Percentiles rank a stretch among this genome's conserved stretches.
phyloP scores from a whole-genome alignment of 2,888 invertebrate genomes.

The Smittia aterrima region DNA sequence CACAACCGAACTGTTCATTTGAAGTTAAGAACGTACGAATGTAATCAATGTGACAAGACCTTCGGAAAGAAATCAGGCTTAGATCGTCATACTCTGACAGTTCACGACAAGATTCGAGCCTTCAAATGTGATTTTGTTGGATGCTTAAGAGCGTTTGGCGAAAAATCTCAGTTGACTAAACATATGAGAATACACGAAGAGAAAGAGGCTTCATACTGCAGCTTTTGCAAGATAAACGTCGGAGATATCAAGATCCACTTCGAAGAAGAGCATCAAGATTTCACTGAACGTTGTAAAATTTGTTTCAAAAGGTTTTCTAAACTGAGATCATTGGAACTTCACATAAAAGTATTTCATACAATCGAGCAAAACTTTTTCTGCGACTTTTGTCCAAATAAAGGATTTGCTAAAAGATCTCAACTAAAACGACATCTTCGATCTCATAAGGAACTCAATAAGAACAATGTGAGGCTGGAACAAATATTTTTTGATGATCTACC shows the following conservation, averaged over 20 bases:
- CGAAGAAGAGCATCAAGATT: not conserved
- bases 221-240: too few relatives aligned
- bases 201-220: not conserved
- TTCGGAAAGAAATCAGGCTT: not conserved
- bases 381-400: not conserved
- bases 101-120: not conserved
- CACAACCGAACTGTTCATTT: slow-evolving; percentile 22
- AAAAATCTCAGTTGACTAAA: not conserved
- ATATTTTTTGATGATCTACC: not conserved
- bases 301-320: not conserved
- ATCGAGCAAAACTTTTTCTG: not conserved
- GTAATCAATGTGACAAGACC: not conserved
- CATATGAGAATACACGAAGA: not conserved
- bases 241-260: not conserved
- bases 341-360: not conserved
- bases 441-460: not conserved
- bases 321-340: not conserved
- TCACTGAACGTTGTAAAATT: not conserved
- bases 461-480: not conserved
- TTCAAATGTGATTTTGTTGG: not conserved
- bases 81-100: too few relatives aligned
- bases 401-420: not conserved
- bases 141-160: not conserved
- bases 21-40: not conserved
- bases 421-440: not conserved